phyloP scores from a whole-genome alignment of 2,888 invertebrate species.

The Drosophila pseudotalamancana region DNA sequence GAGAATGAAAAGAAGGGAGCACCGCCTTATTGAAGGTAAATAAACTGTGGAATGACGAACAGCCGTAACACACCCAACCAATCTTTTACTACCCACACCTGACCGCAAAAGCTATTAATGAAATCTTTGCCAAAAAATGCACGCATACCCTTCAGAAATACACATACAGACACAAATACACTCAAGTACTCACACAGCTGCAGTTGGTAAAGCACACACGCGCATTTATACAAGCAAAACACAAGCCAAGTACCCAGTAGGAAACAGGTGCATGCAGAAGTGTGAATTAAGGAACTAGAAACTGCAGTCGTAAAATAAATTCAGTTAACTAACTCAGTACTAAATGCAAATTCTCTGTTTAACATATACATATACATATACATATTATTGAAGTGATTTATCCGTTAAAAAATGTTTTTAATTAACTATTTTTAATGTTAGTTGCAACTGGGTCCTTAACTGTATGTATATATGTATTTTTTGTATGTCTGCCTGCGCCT shows the following conservation, averaged over 20 bases:
- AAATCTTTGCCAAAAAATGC: constrained; percentile 66
- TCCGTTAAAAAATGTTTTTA: no score
- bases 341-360: no score
- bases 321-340: no score
- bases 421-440: background rate
- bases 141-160: constrained; percentile 2
- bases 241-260: constrained; percentile 19
- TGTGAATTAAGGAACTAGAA: background rate
- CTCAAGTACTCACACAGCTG: background rate
- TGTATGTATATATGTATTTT: constrained; percentile 7
- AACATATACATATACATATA: background rate
- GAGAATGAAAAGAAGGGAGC: background rate
- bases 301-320: no score
- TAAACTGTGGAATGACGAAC: constrained; percentile 43
- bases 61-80: background rate
- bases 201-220: constrained; percentile 16
- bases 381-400: no score
- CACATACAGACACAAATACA: background rate
- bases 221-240: background rate
- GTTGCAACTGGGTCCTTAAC: constrained; percentile 12
- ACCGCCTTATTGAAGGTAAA: constrained; percentile 50
- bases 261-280: background rate
- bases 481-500: constrained; percentile 27
- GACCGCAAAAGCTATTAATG: constrained; percentile 68
- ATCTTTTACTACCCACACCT: constrained; percentile 27